phyloP scores from a whole-genome alignment of 2,888 invertebrate genomes.

The Griposia aprilina region DNA sequence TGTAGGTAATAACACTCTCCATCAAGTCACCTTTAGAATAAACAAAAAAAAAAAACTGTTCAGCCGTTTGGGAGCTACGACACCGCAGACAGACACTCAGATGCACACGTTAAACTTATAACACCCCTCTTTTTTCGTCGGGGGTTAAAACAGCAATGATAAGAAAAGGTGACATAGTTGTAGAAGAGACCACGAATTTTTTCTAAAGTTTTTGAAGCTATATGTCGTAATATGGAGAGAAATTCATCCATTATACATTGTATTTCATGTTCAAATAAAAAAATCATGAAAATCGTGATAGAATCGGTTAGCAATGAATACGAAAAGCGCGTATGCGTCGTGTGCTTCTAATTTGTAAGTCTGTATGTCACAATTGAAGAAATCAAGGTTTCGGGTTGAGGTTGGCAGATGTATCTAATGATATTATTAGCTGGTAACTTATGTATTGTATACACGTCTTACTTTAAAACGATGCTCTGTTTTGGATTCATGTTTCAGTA shows the following conservation, averaged over 20 bases:
- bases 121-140: too few species aligned
- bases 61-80: too few species aligned
- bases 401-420: constrained; percentile 51
- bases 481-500: neutral
- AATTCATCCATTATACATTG: constrained; percentile 60
- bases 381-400: constrained; percentile 70
- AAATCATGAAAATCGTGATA: constrained; percentile 74
- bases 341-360: constrained; percentile 71
- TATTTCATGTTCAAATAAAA: constrained; percentile 64
- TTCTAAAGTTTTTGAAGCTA: neutral
- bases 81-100: too few species aligned
- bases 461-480: neutral
- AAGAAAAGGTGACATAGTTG: neutral
- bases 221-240: constrained; percentile 56
- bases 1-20: too few species aligned
- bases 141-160: neutral
- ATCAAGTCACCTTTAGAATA: too few species aligned
- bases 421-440: constrained; percentile 47
- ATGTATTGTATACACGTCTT: constrained; percentile 33
- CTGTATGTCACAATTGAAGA: constrained; percentile 66
- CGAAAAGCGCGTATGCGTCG: constrained; percentile 60
- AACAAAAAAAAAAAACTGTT: too few species aligned
- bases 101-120: too few species aligned
- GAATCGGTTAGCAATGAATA: constrained; percentile 63
- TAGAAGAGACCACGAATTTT: neutral